Evolutionary conservation across 64 coral and sea anemone genomes (phyloP).

Genomic region (Platygyra sinensis): DNA sequence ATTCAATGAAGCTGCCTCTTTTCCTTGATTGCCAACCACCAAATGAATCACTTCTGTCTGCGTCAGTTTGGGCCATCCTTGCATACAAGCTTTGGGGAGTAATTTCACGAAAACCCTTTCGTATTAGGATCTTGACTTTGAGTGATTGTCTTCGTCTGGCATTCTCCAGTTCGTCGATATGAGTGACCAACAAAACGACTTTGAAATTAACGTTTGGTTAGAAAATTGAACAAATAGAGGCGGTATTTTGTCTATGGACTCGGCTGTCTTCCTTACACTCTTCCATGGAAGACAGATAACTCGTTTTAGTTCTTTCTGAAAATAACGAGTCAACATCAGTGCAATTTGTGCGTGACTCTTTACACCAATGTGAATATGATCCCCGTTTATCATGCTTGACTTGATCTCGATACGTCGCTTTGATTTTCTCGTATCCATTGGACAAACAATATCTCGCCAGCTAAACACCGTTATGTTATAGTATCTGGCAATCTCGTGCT

Average conservation of each 20-base stretch:
- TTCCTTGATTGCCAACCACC: conserved; percentile 45
- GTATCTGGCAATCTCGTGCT: conserved; percentile 58
- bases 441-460: conserved; percentile 76
- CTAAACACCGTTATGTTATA: conserved; percentile 70
- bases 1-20: conserved; percentile 28
- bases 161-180: conserved; percentile 28
- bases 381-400: conserved; percentile 45
- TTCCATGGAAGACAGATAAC: conserved; percentile 2
- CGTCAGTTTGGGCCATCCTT: neutral
- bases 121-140: conserved; percentile 21
- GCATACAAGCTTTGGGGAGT: conserved; percentile 26
- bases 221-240: neutral
- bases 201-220: neutral
- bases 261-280: neutral
- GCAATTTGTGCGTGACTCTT: conserved; percentile 68
- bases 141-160: conserved; percentile 28
- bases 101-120: conserved; percentile 48
- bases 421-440: conserved; percentile 10
- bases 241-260: neutral
- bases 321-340: conserved; percentile 51
- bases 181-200: conserved; percentile 53
- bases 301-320: conserved; percentile 41
- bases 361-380: conserved; percentile 53
- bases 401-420: conserved; percentile 26
- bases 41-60: conserved; percentile 44